Conservation (phyloP, 2,888 invertebrate species). For the Ethmia dodecea region DNA sequence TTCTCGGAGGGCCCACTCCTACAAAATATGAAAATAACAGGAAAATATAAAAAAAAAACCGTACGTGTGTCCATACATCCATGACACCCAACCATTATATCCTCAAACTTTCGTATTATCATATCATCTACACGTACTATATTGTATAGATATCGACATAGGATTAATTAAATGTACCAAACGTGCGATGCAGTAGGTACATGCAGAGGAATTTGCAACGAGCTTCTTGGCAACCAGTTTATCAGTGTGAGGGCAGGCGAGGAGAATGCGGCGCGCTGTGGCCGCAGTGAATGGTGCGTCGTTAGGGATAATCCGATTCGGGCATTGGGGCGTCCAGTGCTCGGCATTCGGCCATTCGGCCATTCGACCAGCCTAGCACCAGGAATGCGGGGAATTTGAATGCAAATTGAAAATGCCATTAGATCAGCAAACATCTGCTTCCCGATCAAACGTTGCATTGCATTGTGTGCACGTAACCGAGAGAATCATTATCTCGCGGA, state of each 20-base stretch:
- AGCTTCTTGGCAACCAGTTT: slow-evolving; percentile 25
- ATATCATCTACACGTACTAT: too few species aligned
- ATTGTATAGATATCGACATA: too few species aligned
- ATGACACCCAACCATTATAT: too few species aligned
- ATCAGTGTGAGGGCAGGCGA: slow-evolving; percentile 39
- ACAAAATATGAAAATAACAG: too few species aligned
- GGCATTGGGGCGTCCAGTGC: slow-evolving; percentile 41
- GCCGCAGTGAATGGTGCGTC: slow-evolving; percentile 60
- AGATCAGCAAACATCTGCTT: slow-evolving; percentile 65
- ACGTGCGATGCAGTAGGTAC: too few species aligned
- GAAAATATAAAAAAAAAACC: too few species aligned
- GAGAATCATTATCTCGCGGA: slow-evolving; percentile 21
- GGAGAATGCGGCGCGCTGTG: slow-evolving; percentile 36
- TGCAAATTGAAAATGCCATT: slow-evolving; percentile 73
- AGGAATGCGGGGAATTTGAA: slow-evolving; percentile 62
- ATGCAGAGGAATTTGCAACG: slow-evolving; percentile 2
- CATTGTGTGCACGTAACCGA: slow-evolving; percentile 29
- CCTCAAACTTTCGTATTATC: too few species aligned
- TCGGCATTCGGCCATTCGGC: slow-evolving; percentile 19
- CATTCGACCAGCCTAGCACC: slow-evolving; percentile 31
- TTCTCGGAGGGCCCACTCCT: too few species aligned
- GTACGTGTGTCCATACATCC: too few species aligned
- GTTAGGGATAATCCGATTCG: slow-evolving; percentile 71
- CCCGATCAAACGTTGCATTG: slow-evolving; percentile 49
- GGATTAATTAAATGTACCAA: too few species aligned